Evolutionary conservation across 2,113 vertebrate species (phyloP).

Genomic region (Oxyruncus cristatus): DNA sequence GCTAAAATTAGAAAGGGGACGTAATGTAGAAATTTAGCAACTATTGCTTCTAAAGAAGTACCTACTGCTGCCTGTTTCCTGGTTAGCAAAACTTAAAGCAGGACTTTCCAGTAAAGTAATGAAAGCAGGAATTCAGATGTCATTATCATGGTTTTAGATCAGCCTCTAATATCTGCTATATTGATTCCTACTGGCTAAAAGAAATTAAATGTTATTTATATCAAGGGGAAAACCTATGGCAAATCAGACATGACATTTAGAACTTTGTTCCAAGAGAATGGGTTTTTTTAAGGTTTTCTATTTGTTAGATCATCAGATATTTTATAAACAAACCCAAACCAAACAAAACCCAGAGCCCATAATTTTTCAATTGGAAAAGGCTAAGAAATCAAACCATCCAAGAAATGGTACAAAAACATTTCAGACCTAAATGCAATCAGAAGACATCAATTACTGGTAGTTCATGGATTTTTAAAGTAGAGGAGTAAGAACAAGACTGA

Average conservation of each 20-base stretch:
- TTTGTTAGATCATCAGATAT: not conserved
- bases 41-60: not conserved
- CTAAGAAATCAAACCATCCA: not conserved
- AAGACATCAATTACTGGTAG: not conserved
- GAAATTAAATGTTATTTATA: not conserved
- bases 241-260: not conserved
- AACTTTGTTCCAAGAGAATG: not conserved
- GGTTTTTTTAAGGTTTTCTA: not conserved
- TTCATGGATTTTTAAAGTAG: not conserved
- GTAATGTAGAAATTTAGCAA: not conserved
- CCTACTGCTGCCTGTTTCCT: not conserved
- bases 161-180: not conserved
- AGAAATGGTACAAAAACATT: slow-evolving; percentile 10
- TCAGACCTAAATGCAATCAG: not conserved
- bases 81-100: not conserved
- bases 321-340: not conserved
- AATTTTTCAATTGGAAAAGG: not conserved
- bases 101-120: not conserved
- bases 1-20: not conserved
- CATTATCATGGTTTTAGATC: not conserved
- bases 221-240: not conserved
- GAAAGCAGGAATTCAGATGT: not conserved
- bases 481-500: not conserved
- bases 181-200: not conserved
- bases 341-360: not conserved